Evolutionary conservation across 2,888 invertebrate genomes (phyloP).

Genomic region (Rhaphigaster nebulosa): DNA sequence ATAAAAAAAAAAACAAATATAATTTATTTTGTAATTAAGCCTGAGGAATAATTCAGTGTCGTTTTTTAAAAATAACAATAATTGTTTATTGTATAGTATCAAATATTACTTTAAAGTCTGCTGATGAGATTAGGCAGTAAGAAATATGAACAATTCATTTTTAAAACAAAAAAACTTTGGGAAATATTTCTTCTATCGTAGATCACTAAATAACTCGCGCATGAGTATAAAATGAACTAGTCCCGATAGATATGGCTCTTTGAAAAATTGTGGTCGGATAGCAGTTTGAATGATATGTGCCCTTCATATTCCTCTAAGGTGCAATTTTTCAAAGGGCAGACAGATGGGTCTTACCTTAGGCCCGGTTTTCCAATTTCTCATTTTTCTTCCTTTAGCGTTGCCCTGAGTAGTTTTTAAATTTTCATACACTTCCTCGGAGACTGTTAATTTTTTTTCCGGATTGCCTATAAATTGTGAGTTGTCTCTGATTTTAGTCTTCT

Average conservation of each 20-base stretch:
- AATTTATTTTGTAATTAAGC: too few relatives aligned
- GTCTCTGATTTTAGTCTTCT: not conserved
- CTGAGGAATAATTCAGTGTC: too few relatives aligned
- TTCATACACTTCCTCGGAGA: not conserved
- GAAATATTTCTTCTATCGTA: not conserved
- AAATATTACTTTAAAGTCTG: too few relatives aligned
- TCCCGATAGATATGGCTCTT: not conserved
- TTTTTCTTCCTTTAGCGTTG: not conserved
- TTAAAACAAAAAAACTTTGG: not conserved
- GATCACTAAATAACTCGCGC: not conserved
- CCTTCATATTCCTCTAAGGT: conserved; percentile 3
- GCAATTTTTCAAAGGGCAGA: conserved; percentile 21
- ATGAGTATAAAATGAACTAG: not conserved
- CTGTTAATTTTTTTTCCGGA: not conserved
- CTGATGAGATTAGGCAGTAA: not conserved
- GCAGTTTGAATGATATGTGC: conserved; percentile 29
- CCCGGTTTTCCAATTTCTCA: not conserved
- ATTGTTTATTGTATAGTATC: too few relatives aligned
- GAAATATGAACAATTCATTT: not conserved
- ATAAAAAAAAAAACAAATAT: too few relatives aligned
- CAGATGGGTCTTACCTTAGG: not conserved
- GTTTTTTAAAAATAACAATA: too few relatives aligned
- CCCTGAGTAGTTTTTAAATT: not conserved
- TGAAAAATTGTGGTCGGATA: not conserved
- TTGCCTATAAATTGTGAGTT: not conserved